Percentiles rank a stretch among this genome's conserved stretches.
Evolutionary conservation across 1,140 invertebrate species (phyloP).

Genomic region (Drosophila pachea): DNA sequence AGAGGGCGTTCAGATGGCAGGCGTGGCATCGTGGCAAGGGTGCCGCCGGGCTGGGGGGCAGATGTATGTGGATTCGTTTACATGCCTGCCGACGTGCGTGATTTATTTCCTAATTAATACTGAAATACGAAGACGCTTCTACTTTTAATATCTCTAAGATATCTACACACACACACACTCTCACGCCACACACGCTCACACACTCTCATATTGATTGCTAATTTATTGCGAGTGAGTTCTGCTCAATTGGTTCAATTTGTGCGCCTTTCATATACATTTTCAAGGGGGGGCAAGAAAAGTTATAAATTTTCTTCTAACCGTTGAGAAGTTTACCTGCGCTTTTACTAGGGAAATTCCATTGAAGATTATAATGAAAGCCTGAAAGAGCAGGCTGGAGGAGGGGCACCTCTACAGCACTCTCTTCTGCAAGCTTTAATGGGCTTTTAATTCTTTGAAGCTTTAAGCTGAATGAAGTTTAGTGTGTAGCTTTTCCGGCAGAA

Average conservation of each 20-base stretch:
- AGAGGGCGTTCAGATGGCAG: no score
- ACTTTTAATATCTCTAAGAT: constrained; percentile 76
- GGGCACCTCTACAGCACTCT: no score
- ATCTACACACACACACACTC: constrained; percentile 25
- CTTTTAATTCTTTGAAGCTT: no score
- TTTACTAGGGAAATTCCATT: no score
- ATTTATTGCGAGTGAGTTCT: constrained; percentile 15
- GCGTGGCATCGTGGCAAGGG: constrained; percentile 8
- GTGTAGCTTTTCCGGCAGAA: no score
- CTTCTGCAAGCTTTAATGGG: no score
- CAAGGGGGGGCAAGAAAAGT: constrained; percentile 19
- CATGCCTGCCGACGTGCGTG: constrained; percentile 53
- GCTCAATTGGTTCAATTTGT: constrained; percentile 21
- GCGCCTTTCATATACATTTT: constrained; percentile 8
- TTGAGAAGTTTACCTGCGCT: no score
- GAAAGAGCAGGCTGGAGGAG: no score
- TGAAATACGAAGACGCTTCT: constrained; percentile 76
- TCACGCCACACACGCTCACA: constrained; percentile 5
- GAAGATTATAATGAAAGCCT: no score
- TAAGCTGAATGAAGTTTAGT: no score
- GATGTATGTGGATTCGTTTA: constrained; percentile 32
- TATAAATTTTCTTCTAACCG: not conserved
- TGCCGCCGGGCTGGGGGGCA: constrained; percentile 17
- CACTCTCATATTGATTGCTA: constrained; percentile 28
- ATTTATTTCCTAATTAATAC: constrained; percentile 77